Conservation (phyloP, 1,140 invertebrate species). For the Aleiodes sp. region DNA sequence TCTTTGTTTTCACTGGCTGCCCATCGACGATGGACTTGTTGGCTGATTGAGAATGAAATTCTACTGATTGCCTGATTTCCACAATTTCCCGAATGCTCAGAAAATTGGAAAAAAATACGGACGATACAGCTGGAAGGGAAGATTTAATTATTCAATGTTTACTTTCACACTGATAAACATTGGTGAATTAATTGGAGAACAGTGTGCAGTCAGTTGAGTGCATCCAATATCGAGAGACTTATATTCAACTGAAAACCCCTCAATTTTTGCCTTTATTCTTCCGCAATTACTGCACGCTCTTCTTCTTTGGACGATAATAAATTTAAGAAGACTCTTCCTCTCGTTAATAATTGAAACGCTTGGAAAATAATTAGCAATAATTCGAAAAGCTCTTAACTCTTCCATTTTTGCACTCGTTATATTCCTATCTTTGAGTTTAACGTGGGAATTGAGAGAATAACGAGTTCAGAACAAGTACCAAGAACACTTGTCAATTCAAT, state of each 20-base stretch:
- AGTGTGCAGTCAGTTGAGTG: background rate
- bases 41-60: background rate
- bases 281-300: conserved; percentile 6
- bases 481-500: background rate
- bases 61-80: too few species aligned
- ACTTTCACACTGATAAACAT: conserved; percentile 18
- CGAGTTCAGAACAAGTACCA: background rate
- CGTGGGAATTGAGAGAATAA: background rate
- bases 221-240: conserved; percentile 12
- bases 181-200: background rate
- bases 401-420: background rate
- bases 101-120: too few species aligned
- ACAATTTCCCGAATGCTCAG: too few species aligned
- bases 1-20: too few species aligned
- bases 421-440: background rate
- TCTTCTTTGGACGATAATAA: conserved; percentile 2
- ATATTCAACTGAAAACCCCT: background rate
- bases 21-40: background rate
- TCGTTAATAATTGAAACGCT: background rate
- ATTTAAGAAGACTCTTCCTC: background rate
- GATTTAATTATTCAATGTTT: background rate
- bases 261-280: background rate
- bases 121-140: too few species aligned
- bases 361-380: conserved; percentile 20
- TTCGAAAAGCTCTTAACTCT: background rate